Percentiles rank a stretch among this genome's conserved stretches.
phyloP scores from a whole-genome alignment of 2,113 vertebrate species.

The Xenopus laevis region DNA sequence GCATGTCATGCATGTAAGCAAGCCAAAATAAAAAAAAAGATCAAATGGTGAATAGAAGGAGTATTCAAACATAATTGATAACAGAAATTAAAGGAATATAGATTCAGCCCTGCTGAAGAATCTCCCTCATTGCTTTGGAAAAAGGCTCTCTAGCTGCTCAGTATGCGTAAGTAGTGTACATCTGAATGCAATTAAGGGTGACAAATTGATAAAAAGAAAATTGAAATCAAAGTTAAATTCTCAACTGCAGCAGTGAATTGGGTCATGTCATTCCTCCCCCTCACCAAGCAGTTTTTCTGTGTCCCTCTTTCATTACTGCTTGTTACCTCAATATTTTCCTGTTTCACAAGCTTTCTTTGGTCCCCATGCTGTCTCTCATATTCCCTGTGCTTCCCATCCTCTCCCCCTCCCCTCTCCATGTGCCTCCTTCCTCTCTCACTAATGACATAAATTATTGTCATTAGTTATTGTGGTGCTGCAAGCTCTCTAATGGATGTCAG shows the following conservation, averaged over 20 bases:
- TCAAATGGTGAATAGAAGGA: not conserved
- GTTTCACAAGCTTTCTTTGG: not conserved
- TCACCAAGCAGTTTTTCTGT: not conserved
- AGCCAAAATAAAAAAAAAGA: no score
- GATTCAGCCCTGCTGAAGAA: not conserved
- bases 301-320: constrained; percentile 3
- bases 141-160: constrained; percentile 7
- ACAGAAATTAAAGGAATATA: not conserved
- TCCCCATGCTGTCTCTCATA: not conserved
- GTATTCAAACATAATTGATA: constrained; percentile 7
- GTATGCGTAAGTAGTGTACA: constrained; percentile 9
- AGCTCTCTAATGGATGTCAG: constrained; percentile 35
- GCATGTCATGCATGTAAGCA: no score
- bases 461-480: constrained; percentile 34
- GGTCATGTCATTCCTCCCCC: constrained; percentile 16
- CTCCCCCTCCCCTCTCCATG: not conserved
- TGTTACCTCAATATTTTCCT: not conserved
- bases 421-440: constrained; percentile 10
- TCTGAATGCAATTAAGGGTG: constrained; percentile 31
- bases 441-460: constrained; percentile 43
- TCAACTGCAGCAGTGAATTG: constrained; percentile 30
- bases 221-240: constrained; percentile 32
- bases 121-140: not conserved
- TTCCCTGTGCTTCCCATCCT: not conserved
- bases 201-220: constrained; percentile 43